A percentile compares a stretch with the other conserved stretches of the same genome.
Conservation (phyloP, 2,113 vertebrate species). For the Marcusenius ussheri region DNA sequence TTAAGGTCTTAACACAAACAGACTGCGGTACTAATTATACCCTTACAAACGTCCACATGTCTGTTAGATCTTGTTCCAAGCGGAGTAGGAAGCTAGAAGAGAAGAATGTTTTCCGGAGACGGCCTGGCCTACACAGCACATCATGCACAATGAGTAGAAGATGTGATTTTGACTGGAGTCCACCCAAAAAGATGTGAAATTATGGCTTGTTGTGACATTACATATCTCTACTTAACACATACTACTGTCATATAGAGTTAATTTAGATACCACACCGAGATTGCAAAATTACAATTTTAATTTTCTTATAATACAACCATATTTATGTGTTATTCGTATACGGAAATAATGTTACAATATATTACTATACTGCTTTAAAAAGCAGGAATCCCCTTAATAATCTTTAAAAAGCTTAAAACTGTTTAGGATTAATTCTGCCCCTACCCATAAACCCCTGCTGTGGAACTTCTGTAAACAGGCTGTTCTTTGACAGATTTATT, state of each 20-base stretch:
- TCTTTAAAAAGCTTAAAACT: not conserved
- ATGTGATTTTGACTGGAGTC: not conserved
- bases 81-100: not conserved
- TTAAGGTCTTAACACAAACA: constrained; percentile 9
- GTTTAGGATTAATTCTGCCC: not conserved
- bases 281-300: not conserved
- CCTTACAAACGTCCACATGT: not conserved
- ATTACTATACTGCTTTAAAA: not conserved
- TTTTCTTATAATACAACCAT: not conserved
- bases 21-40: not conserved
- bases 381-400: not conserved
- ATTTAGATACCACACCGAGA: not conserved
- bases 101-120: not conserved
- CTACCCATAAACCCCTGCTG: not conserved
- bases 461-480: not conserved
- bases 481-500: not conserved
- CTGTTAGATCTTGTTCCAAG: constrained; percentile 1
- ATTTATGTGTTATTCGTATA: not conserved
- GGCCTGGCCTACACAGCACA: not conserved
- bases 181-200: not conserved
- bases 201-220: not conserved
- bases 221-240: not conserved
- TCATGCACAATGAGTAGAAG: not conserved
- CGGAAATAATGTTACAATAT: not conserved
- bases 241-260: not conserved